These are phyloP conservation scores for Lasioglossum pauxillum DNA, from an alignment of 2,888 invertebrate genomes.

Conservation along the genomic window DNA sequence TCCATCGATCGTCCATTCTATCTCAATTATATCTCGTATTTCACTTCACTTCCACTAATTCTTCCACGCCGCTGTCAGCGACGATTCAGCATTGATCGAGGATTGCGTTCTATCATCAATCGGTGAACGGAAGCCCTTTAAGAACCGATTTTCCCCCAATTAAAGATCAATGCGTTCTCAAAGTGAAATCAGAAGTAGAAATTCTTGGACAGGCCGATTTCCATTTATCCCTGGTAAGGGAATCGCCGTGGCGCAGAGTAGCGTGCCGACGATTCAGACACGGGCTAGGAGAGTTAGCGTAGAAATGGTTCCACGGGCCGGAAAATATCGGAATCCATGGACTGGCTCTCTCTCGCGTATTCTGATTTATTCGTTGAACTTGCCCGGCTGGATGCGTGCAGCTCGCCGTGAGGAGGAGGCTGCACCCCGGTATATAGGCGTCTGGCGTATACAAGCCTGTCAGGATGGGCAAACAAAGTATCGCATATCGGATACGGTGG, in stretches of 20 bases:
- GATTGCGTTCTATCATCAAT: background rate
- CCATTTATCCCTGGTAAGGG: background rate
- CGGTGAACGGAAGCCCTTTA: background rate
- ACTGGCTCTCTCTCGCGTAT: constrained; percentile 56
- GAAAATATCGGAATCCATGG: constrained; percentile 37
- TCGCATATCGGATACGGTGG: constrained; percentile 73
- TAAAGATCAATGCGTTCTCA: background rate
- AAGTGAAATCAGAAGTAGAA: background rate
- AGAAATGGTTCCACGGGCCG: constrained; percentile 24
- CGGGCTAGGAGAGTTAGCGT: constrained; percentile 17
- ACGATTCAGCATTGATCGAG: background rate
- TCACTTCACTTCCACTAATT: background rate
- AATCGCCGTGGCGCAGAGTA: background rate
- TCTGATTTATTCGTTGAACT: constrained; percentile 76
- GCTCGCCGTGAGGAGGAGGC: constrained; percentile 2
- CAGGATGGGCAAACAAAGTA: constrained; percentile 71
- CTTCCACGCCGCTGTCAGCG: background rate
- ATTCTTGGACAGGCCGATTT: background rate
- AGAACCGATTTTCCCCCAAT: background rate
- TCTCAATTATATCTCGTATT: background rate
- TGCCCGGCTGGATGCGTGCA: constrained; percentile 56
- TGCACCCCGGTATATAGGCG: constrained; percentile 23
- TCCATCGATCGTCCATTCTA: too few relatives aligned
- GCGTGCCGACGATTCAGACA: constrained; percentile 17
- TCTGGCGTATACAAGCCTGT: constrained; percentile 46